Conservation (phyloP, 2,113 vertebrate genomes). For the Tangachromis dhanisi region DNA sequence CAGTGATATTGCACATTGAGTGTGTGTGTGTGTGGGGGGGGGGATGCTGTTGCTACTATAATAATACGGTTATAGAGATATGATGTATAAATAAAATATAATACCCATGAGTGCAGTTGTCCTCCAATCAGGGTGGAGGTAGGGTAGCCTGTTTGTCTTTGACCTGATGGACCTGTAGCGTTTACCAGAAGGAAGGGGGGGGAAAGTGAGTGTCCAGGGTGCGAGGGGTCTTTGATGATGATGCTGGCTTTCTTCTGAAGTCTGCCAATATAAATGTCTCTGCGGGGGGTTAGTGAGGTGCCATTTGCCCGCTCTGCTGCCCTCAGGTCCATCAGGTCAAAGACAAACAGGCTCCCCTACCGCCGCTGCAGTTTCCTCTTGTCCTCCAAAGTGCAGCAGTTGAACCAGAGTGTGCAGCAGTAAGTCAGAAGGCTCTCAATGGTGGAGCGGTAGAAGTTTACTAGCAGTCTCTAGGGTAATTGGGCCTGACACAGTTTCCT, state of each 20-base stretch:
- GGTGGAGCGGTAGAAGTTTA: background rate
- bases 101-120: background rate
- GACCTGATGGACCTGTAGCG: background rate
- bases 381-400: too few relatives aligned
- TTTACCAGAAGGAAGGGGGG: background rate
- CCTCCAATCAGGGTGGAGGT: background rate
- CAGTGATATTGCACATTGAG: background rate
- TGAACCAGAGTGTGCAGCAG: too few relatives aligned
- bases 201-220: too few relatives aligned
- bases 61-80: background rate
- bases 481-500: background rate
- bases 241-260: too few relatives aligned
- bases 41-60: background rate
- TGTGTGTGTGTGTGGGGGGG: too few relatives aligned
- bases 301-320: too few relatives aligned
- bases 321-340: too few relatives aligned
- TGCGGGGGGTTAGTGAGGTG: too few relatives aligned
- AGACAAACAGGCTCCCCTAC: too few relatives aligned
- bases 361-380: too few relatives aligned
- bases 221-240: too few relatives aligned
- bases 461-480: background rate
- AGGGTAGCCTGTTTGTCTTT: background rate
- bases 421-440: background rate
- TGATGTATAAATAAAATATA: background rate
- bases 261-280: too few relatives aligned